Conservation (phyloP, 2,797 vertebrate species). For the Hydrophis major region DNA sequence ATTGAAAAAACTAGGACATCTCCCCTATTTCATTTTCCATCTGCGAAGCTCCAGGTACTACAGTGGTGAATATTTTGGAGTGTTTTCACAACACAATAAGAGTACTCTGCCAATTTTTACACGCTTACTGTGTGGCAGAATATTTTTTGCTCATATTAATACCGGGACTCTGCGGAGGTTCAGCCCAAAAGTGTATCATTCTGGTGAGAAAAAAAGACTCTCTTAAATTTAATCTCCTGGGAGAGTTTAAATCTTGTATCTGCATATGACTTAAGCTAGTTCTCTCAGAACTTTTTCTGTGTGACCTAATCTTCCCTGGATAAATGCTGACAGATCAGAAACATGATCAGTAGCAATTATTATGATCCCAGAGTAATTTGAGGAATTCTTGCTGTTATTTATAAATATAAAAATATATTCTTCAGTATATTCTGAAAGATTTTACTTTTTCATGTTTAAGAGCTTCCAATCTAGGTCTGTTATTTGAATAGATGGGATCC, state of each 20-base stretch:
- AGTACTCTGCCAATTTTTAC: not conserved
- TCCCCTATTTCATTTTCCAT: not conserved
- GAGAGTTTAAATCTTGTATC: not conserved
- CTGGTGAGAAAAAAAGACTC: not conserved
- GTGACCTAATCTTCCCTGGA: not conserved
- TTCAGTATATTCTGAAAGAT: not conserved
- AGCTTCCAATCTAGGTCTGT: not conserved
- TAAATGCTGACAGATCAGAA: not conserved
- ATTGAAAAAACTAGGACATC: not conserved
- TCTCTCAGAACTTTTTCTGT: not conserved
- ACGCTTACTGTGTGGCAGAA: not conserved
- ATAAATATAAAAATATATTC: not conserved
- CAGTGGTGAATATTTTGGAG: not conserved
- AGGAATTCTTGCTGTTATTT: not conserved
- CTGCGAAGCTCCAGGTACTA: not conserved
- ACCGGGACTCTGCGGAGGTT: not conserved
- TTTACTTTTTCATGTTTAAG: not conserved
- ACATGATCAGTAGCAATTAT: not conserved
- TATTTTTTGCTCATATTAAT: not conserved
- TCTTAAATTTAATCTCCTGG: not conserved
- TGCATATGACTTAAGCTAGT: not conserved
- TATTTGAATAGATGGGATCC: not conserved
- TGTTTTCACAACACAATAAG: not conserved
- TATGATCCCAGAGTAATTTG: not conserved
- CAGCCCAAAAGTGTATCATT: not conserved